Evolutionary conservation across 1,140 invertebrate species (phyloP).

Genomic region (Leptinotarsa texana): DNA sequence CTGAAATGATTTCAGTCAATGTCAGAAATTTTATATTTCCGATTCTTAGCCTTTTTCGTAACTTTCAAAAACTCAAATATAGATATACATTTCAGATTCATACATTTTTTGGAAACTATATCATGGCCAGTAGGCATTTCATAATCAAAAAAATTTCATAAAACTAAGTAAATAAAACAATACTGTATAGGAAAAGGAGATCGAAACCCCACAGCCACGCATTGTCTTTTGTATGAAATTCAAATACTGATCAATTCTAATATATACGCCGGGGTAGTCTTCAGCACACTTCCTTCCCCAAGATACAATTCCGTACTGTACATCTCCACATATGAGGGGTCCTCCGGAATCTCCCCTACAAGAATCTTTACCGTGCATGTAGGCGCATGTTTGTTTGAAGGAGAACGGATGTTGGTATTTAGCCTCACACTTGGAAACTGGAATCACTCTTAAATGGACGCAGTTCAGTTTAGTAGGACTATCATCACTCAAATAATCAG

Average conservation of each 20-base stretch:
- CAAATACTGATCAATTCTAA: conserved; percentile 48
- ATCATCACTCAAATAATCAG: conserved; percentile 1
- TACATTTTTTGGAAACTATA: no score
- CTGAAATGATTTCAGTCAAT: no score
- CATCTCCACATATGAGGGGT: conserved; percentile 56
- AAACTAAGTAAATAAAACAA: no score
- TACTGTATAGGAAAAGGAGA: no score
- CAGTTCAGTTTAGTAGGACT: conserved; percentile 19
- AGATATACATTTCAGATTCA: no score
- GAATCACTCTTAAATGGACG: conserved; percentile 12
- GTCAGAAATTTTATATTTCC: no score
- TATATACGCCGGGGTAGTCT: conserved; percentile 52
- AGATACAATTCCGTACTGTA: conserved; percentile 56
- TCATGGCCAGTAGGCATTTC: no score
- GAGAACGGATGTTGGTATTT: neutral
- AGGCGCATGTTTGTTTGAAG: neutral
- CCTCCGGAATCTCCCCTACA: conserved; percentile 59
- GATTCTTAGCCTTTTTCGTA: no score
- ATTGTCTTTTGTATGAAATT: conserved; percentile 43
- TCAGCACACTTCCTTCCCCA: conserved; percentile 57
- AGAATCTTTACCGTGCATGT: conserved; percentile 25
- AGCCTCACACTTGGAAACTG: conserved; percentile 15
- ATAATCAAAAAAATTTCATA: no score
- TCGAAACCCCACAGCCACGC: neutral
- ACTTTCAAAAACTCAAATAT: no score